phyloP scores from a whole-genome alignment of 2,113 vertebrate genomes.

The Stigmatopora argus region DNA sequence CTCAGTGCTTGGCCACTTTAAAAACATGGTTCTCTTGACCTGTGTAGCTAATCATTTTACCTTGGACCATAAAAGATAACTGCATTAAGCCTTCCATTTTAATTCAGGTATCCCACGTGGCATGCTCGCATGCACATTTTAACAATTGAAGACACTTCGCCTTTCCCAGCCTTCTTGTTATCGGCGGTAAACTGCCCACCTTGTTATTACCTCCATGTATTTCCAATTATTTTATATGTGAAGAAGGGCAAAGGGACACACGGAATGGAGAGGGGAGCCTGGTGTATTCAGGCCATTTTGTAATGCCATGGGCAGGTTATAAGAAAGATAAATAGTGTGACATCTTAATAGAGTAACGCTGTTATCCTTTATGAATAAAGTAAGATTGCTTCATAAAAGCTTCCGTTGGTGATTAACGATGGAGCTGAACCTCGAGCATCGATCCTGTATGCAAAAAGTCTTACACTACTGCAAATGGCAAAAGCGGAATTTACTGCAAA shows the following conservation, averaged over 20 bases:
- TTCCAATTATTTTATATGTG: slow-evolving; percentile 69
- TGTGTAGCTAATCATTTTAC: slow-evolving; percentile 21
- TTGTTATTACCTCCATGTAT: slow-evolving; percentile 63
- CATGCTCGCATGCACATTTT: slow-evolving; percentile 3
- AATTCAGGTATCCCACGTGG: slow-evolving; percentile 15
- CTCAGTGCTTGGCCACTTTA: slow-evolving; percentile 3
- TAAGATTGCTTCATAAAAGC: slow-evolving; percentile 70
- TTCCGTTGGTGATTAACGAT: slow-evolving; percentile 59
- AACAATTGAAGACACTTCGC: slow-evolving; percentile 47
- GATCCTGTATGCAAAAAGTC: slow-evolving; percentile 33
- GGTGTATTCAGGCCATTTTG: slow-evolving; percentile 54
- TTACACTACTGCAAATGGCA: slow-evolving; percentile 64
- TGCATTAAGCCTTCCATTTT: slow-evolving; percentile 18
- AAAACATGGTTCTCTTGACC: slow-evolving; percentile 6
- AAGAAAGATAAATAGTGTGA: slow-evolving; percentile 69
- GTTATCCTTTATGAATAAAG: slow-evolving; percentile 73
- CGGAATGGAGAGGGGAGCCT: slow-evolving; percentile 44
- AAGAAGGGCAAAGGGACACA: slow-evolving; percentile 64
- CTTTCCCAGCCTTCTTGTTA: slow-evolving; percentile 54
- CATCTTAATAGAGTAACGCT: slow-evolving; percentile 68
- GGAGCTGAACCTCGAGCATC: slow-evolving; percentile 41
- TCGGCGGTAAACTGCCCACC: slow-evolving; percentile 56
- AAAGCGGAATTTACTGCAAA: slow-evolving; percentile 48
- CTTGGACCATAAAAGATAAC: slow-evolving; percentile 29
- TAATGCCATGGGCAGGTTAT: slow-evolving; percentile 62